Evolutionary conservation across 1,140 invertebrate species (phyloP).

Genomic region (Rhagoletis pomonella): DNA sequence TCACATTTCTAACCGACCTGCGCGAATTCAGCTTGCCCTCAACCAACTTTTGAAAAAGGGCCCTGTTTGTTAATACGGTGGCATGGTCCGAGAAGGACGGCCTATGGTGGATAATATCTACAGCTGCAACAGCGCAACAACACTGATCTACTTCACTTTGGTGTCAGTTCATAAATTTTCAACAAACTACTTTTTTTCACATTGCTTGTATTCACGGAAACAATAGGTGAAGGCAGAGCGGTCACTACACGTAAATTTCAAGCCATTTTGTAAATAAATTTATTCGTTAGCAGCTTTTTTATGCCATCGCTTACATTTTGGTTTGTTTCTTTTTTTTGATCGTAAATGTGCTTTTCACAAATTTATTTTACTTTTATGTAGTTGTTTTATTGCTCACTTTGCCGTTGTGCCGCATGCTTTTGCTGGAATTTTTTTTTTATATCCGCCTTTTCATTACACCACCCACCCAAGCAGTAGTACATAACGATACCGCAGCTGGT

Average conservation of each 20-base stretch:
- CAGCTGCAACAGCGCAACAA: too few species aligned
- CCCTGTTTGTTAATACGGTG: too few species aligned
- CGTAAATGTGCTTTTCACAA: not conserved
- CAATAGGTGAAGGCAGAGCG: not conserved
- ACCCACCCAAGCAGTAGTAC: not conserved
- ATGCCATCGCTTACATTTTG: constrained; percentile 18
- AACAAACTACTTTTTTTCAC: constrained; percentile 1
- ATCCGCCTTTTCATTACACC: not conserved
- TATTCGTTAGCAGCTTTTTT: constrained; percentile 4
- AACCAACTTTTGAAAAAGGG: too few species aligned
- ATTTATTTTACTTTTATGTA: not conserved
- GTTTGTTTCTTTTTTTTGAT: too few species aligned
- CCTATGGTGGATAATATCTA: too few species aligned
- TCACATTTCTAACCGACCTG: too few species aligned
- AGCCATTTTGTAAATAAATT: constrained; percentile 27
- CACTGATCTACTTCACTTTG: not conserved
- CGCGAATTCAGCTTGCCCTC: too few species aligned
- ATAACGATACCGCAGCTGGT: not conserved
- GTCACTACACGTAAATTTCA: not conserved
- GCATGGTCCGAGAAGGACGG: too few species aligned
- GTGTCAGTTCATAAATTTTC: constrained; percentile 39
- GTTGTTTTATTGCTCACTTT: not conserved
- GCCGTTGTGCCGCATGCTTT: not conserved
- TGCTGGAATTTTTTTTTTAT: not conserved
- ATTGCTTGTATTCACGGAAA: not conserved